Evolutionary conservation across 2,888 invertebrate genomes (phyloP), one percentile per base, ranked within the genome.

Genomic region (Ctena decussata): DNA sequence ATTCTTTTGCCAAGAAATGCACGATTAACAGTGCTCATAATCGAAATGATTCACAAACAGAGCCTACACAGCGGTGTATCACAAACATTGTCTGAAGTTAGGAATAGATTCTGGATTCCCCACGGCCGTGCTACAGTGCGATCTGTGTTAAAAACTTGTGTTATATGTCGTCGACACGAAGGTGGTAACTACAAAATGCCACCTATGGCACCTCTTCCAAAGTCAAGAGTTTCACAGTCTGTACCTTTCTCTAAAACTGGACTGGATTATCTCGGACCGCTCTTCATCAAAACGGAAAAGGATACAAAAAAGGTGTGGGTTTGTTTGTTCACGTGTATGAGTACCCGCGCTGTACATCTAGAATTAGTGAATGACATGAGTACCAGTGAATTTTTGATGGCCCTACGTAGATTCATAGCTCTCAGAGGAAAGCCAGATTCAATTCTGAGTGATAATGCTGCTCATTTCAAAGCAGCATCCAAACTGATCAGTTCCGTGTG

Each of bases 171-270:
- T n/a, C 69, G 76, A 32, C 69, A 60, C 46, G 82, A 82, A 53
- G 77, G 77, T 60, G 77, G 82, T 8, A 41, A 74, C 12, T 79
- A 57, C 39, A 78, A 41, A 79, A 53, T 79, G 79, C 79, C 82
- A 39, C 46, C 32, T 49, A 82, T 82, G 73, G 15, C 73, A n/a
- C 77, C 82, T 21, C 70, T 78, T 44, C 77, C 82, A 49, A 74
- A 15, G 74, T 35, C 69, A 27, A 77, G 82, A 32, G 77, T 82
- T 18, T 24, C 72, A 69, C 12, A 74, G 49, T 65, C 78, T 18
- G 21, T 37, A 24, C 73, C 82, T 8, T 82, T 82, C 39, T 6
- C 46, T 24, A 60, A 30, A 12, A 77, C 72, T 41, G 81, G 78
- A n/a, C 21, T 82, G 2, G 82, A 82, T 70, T 82, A 78, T 69